Base-by-base conservation (phyloP, 2,797 vertebrate genomes). In the Hirundo rustica region DNA sequence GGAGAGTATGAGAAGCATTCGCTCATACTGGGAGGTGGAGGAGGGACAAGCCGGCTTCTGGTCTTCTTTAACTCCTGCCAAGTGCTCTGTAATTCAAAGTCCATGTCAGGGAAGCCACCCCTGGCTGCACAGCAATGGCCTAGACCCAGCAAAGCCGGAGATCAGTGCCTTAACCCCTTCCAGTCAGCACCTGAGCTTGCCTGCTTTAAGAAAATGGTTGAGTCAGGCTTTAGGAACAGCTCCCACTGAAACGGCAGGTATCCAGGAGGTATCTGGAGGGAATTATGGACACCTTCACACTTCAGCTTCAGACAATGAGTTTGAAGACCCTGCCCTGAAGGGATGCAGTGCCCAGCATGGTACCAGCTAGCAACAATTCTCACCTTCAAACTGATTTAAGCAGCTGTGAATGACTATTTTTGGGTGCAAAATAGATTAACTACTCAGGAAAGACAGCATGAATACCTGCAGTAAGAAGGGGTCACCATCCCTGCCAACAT, bases 1-100 rank as follows among this genome's bases (percentile, higher is more conserved):
- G 84, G 93, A 89, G 91, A 92, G 85, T 82, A 94, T 87, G 91
- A 92, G 86, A 96, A 90, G 60, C 85, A 92, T 94, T 88, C 93
- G 62, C 9, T 55, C 22, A 7, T 67, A 95, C 68, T 2, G 3
- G 48, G 85, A 83, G 36, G 53, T 42, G 75, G 81, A 44, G 88
- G 90, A 94, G 80, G 80, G 80, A 82, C 64, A 26, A 34, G 32
- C 45, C 60, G 11, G 78, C 60, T 93, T 92, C 85, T 77, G 66
- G 86, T 67, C 78, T 90, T 85, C 75, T 89, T 91, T 87, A 94
- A 85, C 76, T 77, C 65, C 72, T 45, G 86, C 81, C 92, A 96
- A 96, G 50, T 5, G 4, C 54, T 90, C 80, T 55, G 70, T 60
- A 92, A 94, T 85, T 80, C 75, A 83, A 87, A 93, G 71, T 61